phyloP scores from a whole-genome alignment of 1,140 invertebrate genomes.

The Tigriopus japonicus region DNA sequence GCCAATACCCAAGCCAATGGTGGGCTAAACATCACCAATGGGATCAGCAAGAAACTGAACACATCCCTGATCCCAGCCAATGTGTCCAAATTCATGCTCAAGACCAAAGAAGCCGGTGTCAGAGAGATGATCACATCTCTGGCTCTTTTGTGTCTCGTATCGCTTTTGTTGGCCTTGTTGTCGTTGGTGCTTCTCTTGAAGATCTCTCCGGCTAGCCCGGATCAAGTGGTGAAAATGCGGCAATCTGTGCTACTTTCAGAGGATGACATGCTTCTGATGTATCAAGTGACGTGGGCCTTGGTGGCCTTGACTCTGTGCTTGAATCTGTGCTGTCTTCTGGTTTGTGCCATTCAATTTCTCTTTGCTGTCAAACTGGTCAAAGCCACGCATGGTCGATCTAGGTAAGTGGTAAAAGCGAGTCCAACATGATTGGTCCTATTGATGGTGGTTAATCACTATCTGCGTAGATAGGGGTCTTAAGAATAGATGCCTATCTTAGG shows the following conservation, averaged over 20 bases:
- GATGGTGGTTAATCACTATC: too few relatives aligned
- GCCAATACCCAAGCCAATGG: not conserved
- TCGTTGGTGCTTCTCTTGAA: conserved; percentile 65
- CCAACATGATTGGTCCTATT: too few relatives aligned
- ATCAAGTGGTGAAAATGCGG: conserved; percentile 32
- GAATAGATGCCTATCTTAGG: too few relatives aligned
- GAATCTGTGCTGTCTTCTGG: conserved; percentile 70
- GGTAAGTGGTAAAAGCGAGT: conserved; percentile 22
- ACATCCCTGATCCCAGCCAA: not conserved
- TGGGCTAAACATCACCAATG: not conserved
- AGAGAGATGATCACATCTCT: conserved; percentile 65
- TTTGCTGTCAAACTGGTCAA: conserved; percentile 76
- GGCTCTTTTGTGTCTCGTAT: conserved; percentile 62
- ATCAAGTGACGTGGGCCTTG: conserved; percentile 70
- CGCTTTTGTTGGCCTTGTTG: conserved; percentile 54
- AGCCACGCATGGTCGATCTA: conserved; percentile 40
- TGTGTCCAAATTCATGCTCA: conserved; percentile 22
- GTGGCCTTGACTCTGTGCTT: conserved; percentile 66
- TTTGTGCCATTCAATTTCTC: conserved; percentile 81
- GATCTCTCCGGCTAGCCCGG: conserved; percentile 43
- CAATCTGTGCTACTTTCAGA: conserved; percentile 32
- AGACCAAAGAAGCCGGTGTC: conserved; percentile 37
- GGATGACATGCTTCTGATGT: conserved; percentile 65
- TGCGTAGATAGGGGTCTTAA: too few relatives aligned
- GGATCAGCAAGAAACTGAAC: not conserved